phyloP scores from a whole-genome alignment of 2,888 invertebrate genomes.

The Saturnia pavonia region DNA sequence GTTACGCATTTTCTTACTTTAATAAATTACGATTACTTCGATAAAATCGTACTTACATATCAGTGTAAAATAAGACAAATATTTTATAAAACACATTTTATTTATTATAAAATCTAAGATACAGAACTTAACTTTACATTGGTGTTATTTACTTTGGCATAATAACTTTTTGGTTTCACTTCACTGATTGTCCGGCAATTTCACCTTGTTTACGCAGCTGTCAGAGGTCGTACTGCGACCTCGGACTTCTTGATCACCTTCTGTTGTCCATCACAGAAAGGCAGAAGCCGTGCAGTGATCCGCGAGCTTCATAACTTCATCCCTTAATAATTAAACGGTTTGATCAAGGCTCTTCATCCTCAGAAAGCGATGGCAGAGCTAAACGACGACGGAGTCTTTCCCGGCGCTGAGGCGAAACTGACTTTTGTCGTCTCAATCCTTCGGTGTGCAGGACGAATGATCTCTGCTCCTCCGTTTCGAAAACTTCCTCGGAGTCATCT shows the following conservation, averaged over 20 bases:
- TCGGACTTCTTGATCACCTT: slow-evolving; percentile 10
- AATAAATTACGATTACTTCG: not conserved
- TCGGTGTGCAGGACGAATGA: slow-evolving; percentile 62
- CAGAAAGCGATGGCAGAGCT: slow-evolving; percentile 72
- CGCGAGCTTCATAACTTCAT: slow-evolving; percentile 63
- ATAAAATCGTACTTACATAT: slow-evolving; percentile 8
- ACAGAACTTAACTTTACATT: slow-evolving; percentile 50
- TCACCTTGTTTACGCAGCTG: slow-evolving; percentile 21
- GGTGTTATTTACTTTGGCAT: slow-evolving; percentile 45
- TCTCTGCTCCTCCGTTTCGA: slow-evolving; percentile 50
- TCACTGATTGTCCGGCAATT: slow-evolving; percentile 36
- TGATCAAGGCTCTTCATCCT: slow-evolving; percentile 76
- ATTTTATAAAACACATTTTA: slow-evolving; percentile 21
- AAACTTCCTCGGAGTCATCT: slow-evolving; percentile 61
- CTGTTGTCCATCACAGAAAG: slow-evolving; percentile 23
- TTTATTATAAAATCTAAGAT: slow-evolving; percentile 31
- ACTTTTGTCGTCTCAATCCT: slow-evolving; percentile 68
- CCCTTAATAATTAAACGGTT: slow-evolving; percentile 40
- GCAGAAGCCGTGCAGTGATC: slow-evolving; percentile 47
- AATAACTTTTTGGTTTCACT: slow-evolving; percentile 50
- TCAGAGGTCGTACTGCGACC: slow-evolving; percentile 14
- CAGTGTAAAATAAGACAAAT: slow-evolving; percentile 17
- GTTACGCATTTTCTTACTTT: not conserved
- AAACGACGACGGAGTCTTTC: slow-evolving; percentile 66
- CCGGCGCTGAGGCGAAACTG: slow-evolving; percentile 66